A percentile compares a stretch with the other conserved stretches of the same genome.
Evolutionary conservation across 2,888 invertebrate species (phyloP).

Genomic region (Aporophyla nigra): DNA sequence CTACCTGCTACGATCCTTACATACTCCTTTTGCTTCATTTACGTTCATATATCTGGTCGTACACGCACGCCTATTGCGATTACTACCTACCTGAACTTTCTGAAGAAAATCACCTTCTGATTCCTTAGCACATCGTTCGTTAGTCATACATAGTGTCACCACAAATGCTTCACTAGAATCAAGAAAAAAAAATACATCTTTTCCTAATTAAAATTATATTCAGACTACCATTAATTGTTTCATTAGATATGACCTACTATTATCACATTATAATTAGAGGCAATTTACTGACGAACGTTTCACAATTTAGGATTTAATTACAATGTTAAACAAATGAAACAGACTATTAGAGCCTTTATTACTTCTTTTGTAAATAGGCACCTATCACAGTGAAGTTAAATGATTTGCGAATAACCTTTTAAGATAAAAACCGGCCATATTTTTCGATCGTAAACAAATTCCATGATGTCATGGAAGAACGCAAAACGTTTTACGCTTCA

Average conservation of each 20-base stretch:
- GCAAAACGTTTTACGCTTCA: not conserved
- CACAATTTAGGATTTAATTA: not conserved
- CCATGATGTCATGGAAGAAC: not conserved
- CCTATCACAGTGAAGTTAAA: not conserved
- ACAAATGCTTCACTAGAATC: too few species aligned
- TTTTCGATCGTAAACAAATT: not conserved
- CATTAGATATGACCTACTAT: not conserved
- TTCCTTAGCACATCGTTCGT: too few species aligned
- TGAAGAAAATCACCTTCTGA: too few species aligned
- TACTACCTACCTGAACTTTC: too few species aligned
- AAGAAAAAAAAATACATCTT: too few species aligned
- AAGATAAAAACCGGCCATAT: not conserved
- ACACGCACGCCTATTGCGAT: too few species aligned
- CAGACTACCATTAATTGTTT: not conserved
- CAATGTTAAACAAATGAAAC: constrained; percentile 2
- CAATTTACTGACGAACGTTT: not conserved
- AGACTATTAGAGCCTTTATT: not conserved
- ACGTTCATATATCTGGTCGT: too few species aligned
- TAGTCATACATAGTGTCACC: too few species aligned
- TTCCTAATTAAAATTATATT: not conserved
- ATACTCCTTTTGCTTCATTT: too few species aligned
- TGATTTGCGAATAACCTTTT: not conserved
- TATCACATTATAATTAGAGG: not conserved
- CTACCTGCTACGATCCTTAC: too few species aligned
- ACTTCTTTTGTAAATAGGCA: not conserved